Conservation (phyloP, 2,888 invertebrate species). For the Acleris laterana region DNA sequence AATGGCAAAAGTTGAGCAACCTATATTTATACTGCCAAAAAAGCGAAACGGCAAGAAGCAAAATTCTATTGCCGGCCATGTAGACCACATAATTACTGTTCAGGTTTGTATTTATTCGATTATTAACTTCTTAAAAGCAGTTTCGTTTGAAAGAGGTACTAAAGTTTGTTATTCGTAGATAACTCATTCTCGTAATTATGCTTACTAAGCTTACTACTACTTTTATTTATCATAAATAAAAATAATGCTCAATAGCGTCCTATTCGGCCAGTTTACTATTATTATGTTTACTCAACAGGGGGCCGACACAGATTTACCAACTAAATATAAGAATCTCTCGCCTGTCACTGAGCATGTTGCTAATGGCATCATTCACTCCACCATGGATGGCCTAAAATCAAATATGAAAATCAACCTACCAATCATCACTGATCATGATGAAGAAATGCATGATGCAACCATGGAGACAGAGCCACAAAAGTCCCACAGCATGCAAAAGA, state of each 20-base stretch:
- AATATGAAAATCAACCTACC: conserved; percentile 79
- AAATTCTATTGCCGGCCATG: conserved; percentile 80
- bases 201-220: neutral
- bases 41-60: conserved; percentile 84
- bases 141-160: neutral
- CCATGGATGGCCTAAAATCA: conserved; percentile 77
- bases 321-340: conserved; percentile 74
- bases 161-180: no score
- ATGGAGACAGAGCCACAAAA: conserved; percentile 50
- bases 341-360: conserved; percentile 74
- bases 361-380: conserved; percentile 74
- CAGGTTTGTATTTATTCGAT: conserved; percentile 68
- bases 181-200: no score
- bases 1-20: conserved; percentile 78
- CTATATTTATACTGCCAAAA: conserved; percentile 85
- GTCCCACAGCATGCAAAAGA: conserved; percentile 59
- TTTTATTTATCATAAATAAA: no score
- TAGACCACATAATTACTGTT: conserved; percentile 86
- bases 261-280: neutral
- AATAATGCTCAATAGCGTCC: no score
- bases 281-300: conserved; percentile 52
- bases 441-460: conserved; percentile 67
- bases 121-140: neutral
- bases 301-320: conserved; percentile 72
- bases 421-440: conserved; percentile 79